Evolutionary conservation across 2,888 invertebrate species (phyloP).

Genomic region (Rhodophaea formosa): DNA sequence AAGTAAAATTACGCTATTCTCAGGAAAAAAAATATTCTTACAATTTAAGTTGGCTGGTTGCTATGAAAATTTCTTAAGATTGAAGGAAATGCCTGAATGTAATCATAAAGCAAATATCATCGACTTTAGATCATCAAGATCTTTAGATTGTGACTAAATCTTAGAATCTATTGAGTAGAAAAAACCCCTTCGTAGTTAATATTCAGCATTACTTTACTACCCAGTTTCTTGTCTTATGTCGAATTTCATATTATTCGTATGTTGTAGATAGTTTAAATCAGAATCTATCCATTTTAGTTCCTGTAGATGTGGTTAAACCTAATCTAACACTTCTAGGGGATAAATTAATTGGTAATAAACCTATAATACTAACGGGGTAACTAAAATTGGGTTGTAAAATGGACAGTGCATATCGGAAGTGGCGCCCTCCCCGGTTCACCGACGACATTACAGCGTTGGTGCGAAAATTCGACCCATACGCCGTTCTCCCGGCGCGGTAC

Average conservation of each 20-base stretch:
- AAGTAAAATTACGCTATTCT: too few species aligned
- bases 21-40: too few species aligned
- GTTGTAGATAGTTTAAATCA: conserved; percentile 43
- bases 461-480: conserved; percentile 88
- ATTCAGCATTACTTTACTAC: conserved; percentile 21
- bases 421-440: conserved; percentile 91
- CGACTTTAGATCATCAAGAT: background rate
- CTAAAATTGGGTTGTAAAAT: conserved; percentile 47
- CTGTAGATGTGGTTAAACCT: conserved; percentile 21
- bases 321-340: conserved; percentile 26
- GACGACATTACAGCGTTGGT: conserved; percentile 89
- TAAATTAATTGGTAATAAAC: conserved; percentile 25
- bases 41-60: too few species aligned
- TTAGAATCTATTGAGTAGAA: conserved; percentile 30
- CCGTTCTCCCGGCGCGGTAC: conserved; percentile 79
- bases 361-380: conserved; percentile 47
- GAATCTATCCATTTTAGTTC: conserved; percentile 19
- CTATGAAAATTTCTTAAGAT: too few species aligned
- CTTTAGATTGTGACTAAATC: conserved; percentile 14
- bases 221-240: conserved; percentile 23
- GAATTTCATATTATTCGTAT: conserved; percentile 33
- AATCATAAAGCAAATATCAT: background rate
- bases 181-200: conserved; percentile 31
- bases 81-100: too few species aligned
- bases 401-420: conserved; percentile 88